Percentiles rank a stretch among this genome's conserved stretches.
Evolutionary conservation across 1,140 invertebrate species (phyloP).

Genomic region (Grapholita molesta): DNA sequence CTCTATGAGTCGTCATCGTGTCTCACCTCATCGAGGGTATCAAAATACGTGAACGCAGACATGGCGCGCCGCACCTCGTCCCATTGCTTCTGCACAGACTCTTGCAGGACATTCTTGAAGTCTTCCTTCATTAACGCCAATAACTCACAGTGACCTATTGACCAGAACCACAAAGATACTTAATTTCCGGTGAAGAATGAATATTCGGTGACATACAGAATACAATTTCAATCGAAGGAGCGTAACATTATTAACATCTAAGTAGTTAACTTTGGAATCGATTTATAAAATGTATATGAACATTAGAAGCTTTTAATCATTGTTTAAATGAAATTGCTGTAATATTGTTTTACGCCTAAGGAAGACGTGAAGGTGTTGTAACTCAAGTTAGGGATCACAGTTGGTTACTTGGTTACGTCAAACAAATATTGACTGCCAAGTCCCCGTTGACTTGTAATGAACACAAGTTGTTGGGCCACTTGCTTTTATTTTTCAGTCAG

Average conservation of each 20-base stretch:
- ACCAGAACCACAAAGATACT: neutral
- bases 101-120: slow-evolving; percentile 80
- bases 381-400: neutral
- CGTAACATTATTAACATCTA: too few relatives aligned
- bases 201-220: too few relatives aligned
- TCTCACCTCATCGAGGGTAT: slow-evolving; percentile 77
- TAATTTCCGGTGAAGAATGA: neutral
- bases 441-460: neutral
- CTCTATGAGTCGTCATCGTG: too few relatives aligned
- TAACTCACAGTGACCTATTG: slow-evolving; percentile 76
- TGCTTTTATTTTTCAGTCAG: too few relatives aligned
- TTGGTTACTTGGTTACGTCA: neutral
- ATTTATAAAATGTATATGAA: too few relatives aligned
- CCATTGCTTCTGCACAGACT: slow-evolving; percentile 79
- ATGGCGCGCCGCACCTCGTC: slow-evolving; percentile 79
- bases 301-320: too few relatives aligned
- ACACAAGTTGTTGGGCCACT: too few relatives aligned
- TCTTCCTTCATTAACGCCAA: slow-evolving; percentile 75
- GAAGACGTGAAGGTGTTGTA: too few relatives aligned
- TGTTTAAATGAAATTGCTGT: too few relatives aligned
- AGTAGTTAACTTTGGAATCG: too few relatives aligned
- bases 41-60: slow-evolving; percentile 82
- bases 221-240: too few relatives aligned
- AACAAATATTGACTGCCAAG: neutral
- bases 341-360: too few relatives aligned